phyloP scores from a whole-genome alignment of 30 jellyfish, hydroid and myxozoan species.

The Hydra vulgaris region DNA sequence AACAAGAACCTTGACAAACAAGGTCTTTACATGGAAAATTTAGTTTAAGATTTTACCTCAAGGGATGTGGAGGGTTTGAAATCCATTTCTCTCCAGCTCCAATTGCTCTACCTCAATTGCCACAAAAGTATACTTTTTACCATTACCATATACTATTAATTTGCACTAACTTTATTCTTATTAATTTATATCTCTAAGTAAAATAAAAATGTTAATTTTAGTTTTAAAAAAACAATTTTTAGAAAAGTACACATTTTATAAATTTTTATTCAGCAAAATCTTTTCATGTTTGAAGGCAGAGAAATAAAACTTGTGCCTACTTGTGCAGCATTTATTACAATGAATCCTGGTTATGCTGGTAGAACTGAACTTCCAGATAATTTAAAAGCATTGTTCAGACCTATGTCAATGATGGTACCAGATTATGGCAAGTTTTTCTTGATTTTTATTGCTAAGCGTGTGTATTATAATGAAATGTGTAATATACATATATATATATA shows the following conservation, averaged over 20 bases:
- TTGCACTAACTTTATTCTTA: too few relatives aligned
- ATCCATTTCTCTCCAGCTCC: too few relatives aligned
- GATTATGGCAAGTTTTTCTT: slow-evolving; percentile 62
- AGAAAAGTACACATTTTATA: not conserved
- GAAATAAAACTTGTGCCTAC: slow-evolving; percentile 81
- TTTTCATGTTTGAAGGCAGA: slow-evolving; percentile 96
- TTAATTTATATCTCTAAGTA: too few relatives aligned
- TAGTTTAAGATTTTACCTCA: too few relatives aligned
- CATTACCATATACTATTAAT: too few relatives aligned
- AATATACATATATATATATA: not conserved
- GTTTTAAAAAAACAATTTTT: not conserved
- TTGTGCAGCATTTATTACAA: slow-evolving; percentile 98
- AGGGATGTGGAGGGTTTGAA: too few relatives aligned
- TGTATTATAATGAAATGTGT: not conserved
- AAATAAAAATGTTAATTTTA: too few relatives aligned
- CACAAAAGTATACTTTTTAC: too few relatives aligned
- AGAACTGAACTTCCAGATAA: slow-evolving; percentile 97
- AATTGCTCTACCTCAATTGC: too few relatives aligned
- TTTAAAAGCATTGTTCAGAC: slow-evolving; percentile 87
- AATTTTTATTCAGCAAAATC: slow-evolving; percentile 45
- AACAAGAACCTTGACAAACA: too few relatives aligned
- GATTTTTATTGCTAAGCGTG: not conserved
- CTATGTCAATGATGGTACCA: slow-evolving; percentile 99
- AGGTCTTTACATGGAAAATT: too few relatives aligned
- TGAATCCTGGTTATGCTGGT: slow-evolving; percentile 99